These are phyloP conservation scores for Nymphalis urticae DNA, from an alignment of 2,888 invertebrate genomes.

Conservation along the genomic window DNA sequence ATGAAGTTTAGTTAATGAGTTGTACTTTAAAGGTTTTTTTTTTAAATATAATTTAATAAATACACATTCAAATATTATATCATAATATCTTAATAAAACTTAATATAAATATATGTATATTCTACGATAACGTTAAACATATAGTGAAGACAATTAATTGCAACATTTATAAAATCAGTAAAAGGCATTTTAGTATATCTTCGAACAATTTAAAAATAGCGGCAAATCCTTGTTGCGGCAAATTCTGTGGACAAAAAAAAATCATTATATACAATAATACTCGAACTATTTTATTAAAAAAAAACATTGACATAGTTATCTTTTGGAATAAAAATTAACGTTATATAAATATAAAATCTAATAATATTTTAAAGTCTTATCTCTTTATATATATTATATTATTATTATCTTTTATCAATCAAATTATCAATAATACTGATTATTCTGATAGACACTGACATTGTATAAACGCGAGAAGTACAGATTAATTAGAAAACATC, in stretches of 20 bases:
- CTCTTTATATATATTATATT: too few species aligned
- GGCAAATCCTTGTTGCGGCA: background rate
- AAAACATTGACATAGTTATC: too few species aligned
- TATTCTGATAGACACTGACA: too few species aligned
- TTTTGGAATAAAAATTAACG: too few species aligned
- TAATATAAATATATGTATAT: slow-evolving; percentile 36
- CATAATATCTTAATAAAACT: slow-evolving; percentile 35
- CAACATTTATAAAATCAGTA: slow-evolving; percentile 34
- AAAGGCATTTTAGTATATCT: slow-evolving; percentile 34
- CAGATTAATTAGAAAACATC: too few species aligned
- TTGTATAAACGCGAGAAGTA: too few species aligned
- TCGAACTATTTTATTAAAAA: too few species aligned
- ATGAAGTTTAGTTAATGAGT: background rate
- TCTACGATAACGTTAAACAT: slow-evolving; percentile 30
- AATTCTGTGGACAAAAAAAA: slow-evolving; percentile 14
- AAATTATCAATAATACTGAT: too few species aligned
- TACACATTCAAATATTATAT: slow-evolving; percentile 16
- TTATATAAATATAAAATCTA: too few species aligned
- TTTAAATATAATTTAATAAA: slow-evolving; percentile 23
- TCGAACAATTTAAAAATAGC: slow-evolving; percentile 6
- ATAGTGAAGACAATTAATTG: slow-evolving; percentile 34
- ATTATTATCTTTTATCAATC: too few species aligned
- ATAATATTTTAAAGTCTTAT: background rate
- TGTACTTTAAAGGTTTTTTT: slow-evolving; percentile 2
- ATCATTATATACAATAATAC: background rate